Conservation (phyloP, 2,113 vertebrate species). For the Herpailurus yagouaroundi region DNA sequence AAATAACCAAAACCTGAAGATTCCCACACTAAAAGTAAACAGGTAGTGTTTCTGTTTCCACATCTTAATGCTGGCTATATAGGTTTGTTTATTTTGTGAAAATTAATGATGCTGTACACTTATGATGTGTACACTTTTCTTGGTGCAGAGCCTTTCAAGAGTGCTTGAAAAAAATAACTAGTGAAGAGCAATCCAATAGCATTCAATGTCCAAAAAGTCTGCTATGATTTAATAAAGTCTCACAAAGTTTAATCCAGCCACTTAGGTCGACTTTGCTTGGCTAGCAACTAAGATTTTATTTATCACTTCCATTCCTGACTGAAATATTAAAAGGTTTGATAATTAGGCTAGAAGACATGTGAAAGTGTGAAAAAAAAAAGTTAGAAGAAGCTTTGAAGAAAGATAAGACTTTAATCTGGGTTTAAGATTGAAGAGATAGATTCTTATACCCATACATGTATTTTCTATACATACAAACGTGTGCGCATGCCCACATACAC, state of each 20-base stretch:
- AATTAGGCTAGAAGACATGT: background rate
- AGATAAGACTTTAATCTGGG: background rate
- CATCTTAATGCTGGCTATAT: background rate
- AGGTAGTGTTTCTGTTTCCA: background rate
- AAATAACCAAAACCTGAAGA: conserved; percentile 3
- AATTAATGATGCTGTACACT: background rate
- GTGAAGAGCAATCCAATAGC: background rate
- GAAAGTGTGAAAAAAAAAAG: background rate
- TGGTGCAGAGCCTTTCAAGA: background rate
- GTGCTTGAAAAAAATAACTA: background rate
- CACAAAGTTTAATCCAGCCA: background rate
- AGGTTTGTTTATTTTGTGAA: background rate
- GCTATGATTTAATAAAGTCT: conserved; percentile 40
- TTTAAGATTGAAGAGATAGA: background rate
- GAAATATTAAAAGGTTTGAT: background rate
- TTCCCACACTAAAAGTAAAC: background rate
- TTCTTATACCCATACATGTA: background rate
- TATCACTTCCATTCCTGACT: background rate
- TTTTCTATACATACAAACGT: background rate
- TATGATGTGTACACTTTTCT: background rate
- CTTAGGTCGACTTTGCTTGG: conserved; percentile 24
- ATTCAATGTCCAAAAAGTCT: background rate
- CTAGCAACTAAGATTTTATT: background rate
- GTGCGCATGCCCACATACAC: rapidly evolving
- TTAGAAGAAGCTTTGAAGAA: conserved; percentile 28